phyloP scores from a whole-genome alignment of 2,888 invertebrate genomes.

The Cheilosia urbana region DNA sequence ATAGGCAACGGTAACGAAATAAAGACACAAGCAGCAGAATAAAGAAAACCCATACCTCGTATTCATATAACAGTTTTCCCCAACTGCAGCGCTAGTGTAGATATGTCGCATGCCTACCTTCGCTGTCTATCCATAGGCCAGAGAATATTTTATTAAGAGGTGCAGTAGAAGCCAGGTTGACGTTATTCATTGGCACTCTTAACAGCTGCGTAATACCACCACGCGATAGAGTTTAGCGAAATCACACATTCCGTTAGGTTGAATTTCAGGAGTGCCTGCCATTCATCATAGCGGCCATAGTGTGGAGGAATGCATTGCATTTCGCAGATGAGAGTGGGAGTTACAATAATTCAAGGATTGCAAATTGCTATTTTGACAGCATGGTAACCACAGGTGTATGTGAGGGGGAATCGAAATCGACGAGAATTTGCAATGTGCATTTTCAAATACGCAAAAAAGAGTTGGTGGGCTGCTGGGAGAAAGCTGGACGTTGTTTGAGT shows the following conservation, averaged over 20 bases:
- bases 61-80: constrained; percentile 51
- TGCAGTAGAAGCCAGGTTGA: constrained; percentile 53
- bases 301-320: constrained; percentile 30
- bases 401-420: background rate
- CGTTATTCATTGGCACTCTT: constrained; percentile 46
- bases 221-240: constrained; percentile 58
- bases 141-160: constrained; percentile 48
- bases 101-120: constrained; percentile 1
- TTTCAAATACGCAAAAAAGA: too few species aligned
- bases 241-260: constrained; percentile 64
- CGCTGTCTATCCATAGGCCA: background rate
- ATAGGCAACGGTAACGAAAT: constrained; percentile 62
- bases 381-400: constrained; percentile 2
- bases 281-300: background rate
- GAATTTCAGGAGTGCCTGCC: constrained; percentile 59
- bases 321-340: constrained; percentile 27
- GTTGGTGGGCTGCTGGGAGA: too few species aligned
- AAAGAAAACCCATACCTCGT: constrained; percentile 8
- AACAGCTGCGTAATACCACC: constrained; percentile 47
- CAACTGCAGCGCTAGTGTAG: background rate
- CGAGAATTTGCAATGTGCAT: background rate
- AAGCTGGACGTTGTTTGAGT: too few species aligned
- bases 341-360: constrained; percentile 39
- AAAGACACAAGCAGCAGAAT: constrained; percentile 21
- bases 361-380: constrained; percentile 22